A percentile compares a stretch with the other conserved stretches of the same genome.
Conservation (phyloP, 53 echinoderm and acorn worm species). For the Temnopleurus reevesii region DNA sequence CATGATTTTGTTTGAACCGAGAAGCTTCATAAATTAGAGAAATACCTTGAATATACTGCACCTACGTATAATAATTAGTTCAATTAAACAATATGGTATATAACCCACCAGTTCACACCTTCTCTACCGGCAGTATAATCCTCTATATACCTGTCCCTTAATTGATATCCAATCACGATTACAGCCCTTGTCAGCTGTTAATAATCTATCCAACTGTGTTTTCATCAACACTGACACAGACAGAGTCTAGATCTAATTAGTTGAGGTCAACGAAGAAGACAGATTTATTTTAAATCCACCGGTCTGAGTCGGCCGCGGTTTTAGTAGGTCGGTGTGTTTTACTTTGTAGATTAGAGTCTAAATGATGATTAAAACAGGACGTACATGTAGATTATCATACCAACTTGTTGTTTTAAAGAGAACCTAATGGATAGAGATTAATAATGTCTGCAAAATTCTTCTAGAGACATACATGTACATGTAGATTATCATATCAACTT, state of each 20-base stretch:
- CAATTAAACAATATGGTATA: no score
- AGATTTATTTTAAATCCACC: not conserved
- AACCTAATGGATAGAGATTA: no score
- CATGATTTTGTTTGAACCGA: no score
- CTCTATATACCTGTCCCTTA: not conserved
- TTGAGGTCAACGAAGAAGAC: conserved; percentile 15
- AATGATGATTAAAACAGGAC: conserved; percentile 11
- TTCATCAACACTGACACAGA: conserved; percentile 7
- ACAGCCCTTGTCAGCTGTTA: conserved; percentile 15
- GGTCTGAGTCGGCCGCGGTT: not conserved
- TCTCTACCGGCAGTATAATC: no score
- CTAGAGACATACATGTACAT: no score
- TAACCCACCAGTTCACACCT: no score
- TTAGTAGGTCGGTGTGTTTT: not conserved
- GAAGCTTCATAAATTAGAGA: no score
- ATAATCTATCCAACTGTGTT: not conserved
- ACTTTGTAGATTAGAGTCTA: not conserved
- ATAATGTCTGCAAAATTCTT: no score
- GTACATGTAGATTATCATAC: not conserved
- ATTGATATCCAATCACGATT: conserved; percentile 31
- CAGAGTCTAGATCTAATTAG: conserved; percentile 19
- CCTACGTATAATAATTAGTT: no score
- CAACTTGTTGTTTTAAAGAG: not conserved
- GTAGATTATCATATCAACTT: no score
- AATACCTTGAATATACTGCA: no score